A percentile compares a stretch with the other conserved stretches of the same genome.
These are phyloP conservation scores for Odontamblyopus lacepedii DNA, from an alignment of 2,797 vertebrate species.

Conservation along the genomic window DNA sequence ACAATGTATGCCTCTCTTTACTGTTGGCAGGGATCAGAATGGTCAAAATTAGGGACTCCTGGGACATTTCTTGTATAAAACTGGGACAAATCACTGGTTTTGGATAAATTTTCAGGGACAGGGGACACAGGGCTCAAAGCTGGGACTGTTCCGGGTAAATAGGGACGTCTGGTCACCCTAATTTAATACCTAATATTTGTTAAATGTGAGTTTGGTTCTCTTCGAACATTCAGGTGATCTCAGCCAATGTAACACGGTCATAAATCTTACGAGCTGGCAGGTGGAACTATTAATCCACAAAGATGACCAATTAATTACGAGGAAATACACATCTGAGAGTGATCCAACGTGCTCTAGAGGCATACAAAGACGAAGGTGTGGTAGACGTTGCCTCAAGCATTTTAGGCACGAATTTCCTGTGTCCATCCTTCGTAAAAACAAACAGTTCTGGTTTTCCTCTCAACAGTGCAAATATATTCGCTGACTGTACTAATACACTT, in stretches of 20 bases:
- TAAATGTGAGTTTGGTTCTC: background rate
- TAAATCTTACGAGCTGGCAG: background rate
- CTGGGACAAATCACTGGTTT: no score
- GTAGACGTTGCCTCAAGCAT: background rate
- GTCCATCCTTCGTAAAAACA: slow-evolving; percentile 2
- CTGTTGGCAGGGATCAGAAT: no score
- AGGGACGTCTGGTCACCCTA: no score
- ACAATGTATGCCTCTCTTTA: no score
- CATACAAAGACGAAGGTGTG: background rate
- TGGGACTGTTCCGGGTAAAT: no score
- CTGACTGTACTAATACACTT: slow-evolving; percentile 18
- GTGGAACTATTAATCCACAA: background rate
- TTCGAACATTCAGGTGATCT: background rate
- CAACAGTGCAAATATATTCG: slow-evolving; percentile 10
- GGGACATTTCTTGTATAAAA: no score
- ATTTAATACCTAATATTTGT: no score
- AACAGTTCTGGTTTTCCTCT: background rate
- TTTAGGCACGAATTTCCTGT: slow-evolving; percentile 11
- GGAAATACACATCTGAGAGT: background rate
- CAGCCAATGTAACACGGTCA: background rate
- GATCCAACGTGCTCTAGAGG: background rate
- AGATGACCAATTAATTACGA: background rate
- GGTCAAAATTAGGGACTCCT: no score
- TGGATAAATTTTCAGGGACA: no score
- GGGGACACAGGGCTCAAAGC: no score